phyloP scores from a whole-genome alignment of 2,888 invertebrate genomes.

The Spisula solida region DNA sequence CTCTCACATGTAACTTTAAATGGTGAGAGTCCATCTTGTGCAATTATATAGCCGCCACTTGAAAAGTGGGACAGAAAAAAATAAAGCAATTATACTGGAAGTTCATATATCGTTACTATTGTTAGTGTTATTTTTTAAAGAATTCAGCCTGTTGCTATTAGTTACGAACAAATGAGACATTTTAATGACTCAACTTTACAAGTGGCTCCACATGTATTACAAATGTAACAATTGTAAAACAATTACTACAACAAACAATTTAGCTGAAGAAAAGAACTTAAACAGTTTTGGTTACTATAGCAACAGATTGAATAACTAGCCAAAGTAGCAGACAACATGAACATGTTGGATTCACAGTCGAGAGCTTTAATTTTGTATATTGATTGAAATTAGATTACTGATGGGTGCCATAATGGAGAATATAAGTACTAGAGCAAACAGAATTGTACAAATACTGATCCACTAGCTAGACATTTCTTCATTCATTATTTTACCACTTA shows the following conservation, averaged over 20 bases:
- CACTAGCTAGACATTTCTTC: too few relatives aligned
- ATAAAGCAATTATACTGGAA: background rate
- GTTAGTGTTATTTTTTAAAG: background rate
- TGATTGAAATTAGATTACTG: slow-evolving; percentile 17
- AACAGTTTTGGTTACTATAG: slow-evolving; percentile 3
- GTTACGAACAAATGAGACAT: background rate
- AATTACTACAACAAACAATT: slow-evolving; percentile 23
- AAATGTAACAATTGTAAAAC: slow-evolving; percentile 23
- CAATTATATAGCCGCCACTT: background rate
- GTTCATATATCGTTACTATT: background rate
- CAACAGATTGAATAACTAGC: slow-evolving; percentile 10
- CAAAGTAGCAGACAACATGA: slow-evolving; percentile 9
- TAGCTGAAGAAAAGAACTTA: background rate
- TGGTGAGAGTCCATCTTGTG: background rate
- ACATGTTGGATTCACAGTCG: slow-evolving; percentile 13
- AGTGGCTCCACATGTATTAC: background rate
- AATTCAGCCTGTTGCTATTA: background rate
- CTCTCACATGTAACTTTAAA: background rate
- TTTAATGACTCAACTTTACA: background rate
- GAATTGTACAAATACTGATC: too few relatives aligned
- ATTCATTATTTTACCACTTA: too few relatives aligned
- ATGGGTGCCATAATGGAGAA: background rate
- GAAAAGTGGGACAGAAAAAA: background rate
- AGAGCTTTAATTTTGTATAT: slow-evolving; percentile 7
- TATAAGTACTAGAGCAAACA: background rate